Evolutionary conservation across 1,140 invertebrate species (phyloP), one percentile per base, ranked within the genome.

Genomic region (Campoletis sonorensis): DNA sequence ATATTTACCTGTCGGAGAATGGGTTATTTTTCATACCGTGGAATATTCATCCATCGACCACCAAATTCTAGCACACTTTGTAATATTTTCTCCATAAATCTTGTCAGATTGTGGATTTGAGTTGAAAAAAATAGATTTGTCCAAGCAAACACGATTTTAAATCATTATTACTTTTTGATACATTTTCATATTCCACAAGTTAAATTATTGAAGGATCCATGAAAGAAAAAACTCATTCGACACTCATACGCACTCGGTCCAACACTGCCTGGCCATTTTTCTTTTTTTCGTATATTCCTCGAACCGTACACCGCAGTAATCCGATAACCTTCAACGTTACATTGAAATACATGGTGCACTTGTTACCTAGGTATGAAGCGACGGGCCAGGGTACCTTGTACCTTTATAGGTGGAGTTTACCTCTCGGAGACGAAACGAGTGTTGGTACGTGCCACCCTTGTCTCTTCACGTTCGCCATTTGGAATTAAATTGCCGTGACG

Each of bases 401-500:
- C 51, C 68, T 27, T 70, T 70, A 37, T 27, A 30, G 68, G 13
- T 18, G 30, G 27, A 71, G 68, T 54, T 11, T 30, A 71, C 27
- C 30, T 71, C 27, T 37, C 33, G 21, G 40, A 73, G 40, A 73
- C 45, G 71, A 73, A 73, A 73, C 37, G 71, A 73, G 40, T 73
- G 71, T 49, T 40, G 51, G 54, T 27, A 45, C 64, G 71, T 73
- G 67, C 58, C 70, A 27, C 51, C 81, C 77, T 77, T 80, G 81
- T 54, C 68, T 82, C 79, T 82, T 72, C 72, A 79, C 61, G 27
- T 73, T 73, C 51, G 72, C 79, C 30, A 45, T 80, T 78, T 73
- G 54, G 73, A 67, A 54, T 80, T 68, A 83, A 83, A 83, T 83
- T 80, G 79, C 82, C 79, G 73, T 83, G 64, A 80, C 82, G 82